Evolutionary conservation across 1,140 invertebrate species (phyloP).

Genomic region (Steinernema feltiae): DNA sequence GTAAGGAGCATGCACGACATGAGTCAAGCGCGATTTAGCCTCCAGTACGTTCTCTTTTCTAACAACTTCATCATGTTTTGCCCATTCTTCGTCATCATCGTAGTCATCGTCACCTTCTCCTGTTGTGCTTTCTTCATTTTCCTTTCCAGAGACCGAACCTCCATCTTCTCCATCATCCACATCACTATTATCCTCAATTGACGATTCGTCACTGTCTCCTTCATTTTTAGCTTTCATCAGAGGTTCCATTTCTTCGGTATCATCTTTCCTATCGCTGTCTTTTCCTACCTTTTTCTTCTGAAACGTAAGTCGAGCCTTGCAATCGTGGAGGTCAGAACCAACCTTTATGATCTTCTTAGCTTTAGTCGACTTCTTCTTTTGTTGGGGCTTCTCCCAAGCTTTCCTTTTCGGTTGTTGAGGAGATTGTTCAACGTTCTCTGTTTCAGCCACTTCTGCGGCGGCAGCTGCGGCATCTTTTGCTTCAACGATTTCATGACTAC

Average conservation of each 20-base stretch:
- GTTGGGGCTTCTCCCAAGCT: constrained; percentile 67
- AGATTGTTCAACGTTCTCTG: neutral
- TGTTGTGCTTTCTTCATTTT: neutral
- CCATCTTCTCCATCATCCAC: constrained; percentile 67
- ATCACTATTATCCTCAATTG: constrained; percentile 61
- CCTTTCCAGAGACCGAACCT: neutral
- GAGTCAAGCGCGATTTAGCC: constrained; percentile 85
- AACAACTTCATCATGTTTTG: neutral
- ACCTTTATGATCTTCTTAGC: constrained; percentile 60
- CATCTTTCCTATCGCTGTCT: constrained; percentile 58
- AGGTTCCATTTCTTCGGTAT: constrained; percentile 61
- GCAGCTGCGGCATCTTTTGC: too few species aligned
- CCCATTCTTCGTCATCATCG: neutral
- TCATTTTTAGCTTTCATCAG: constrained; percentile 61
- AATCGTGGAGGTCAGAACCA: neutral
- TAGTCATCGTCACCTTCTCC: neutral
- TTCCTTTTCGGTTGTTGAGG: constrained; percentile 62
- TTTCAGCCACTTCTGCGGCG: neutral
- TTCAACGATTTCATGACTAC: constrained; percentile 38
- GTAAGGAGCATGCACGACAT: constrained; percentile 87
- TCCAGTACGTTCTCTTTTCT: constrained; percentile 67
- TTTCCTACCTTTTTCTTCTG: constrained; percentile 51
- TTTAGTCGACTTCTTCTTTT: constrained; percentile 65
- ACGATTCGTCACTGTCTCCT: constrained; percentile 63
- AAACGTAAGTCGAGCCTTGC: neutral